Percentiles rank a stretch among this genome's conserved stretches.
Evolutionary conservation across 2,113 vertebrate genomes (phyloP).

Genomic region (Mirza zaza): DNA sequence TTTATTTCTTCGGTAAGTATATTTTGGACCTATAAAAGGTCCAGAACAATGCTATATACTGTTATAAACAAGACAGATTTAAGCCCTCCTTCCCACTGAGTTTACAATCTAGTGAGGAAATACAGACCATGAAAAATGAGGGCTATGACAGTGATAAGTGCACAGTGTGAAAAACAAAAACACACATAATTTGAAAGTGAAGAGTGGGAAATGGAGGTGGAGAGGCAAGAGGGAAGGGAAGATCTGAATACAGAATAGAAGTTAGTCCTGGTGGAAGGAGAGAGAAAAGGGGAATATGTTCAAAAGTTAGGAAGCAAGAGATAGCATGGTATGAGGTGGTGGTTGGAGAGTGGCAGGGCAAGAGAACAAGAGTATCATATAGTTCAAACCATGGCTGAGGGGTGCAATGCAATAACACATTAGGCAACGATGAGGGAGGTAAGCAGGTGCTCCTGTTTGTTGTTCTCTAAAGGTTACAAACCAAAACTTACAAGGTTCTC

Average conservation of each 20-base stretch:
- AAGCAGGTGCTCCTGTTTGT: neutral
- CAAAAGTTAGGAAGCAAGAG: conserved; percentile 15
- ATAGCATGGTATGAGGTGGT: neutral
- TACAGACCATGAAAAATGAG: neutral
- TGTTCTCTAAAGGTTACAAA: neutral
- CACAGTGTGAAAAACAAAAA: neutral
- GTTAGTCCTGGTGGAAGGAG: neutral
- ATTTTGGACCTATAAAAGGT: neutral
- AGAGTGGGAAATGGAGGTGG: neutral
- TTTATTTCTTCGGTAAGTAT: conserved; percentile 27
- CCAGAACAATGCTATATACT: neutral
- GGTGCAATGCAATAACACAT: neutral
- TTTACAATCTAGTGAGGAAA: neutral
- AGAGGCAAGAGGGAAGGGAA: neutral
- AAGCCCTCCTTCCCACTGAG: neutral
- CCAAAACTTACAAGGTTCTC: neutral
- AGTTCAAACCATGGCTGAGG: neutral
- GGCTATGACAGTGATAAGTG: neutral
- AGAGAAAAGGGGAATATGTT: neutral
- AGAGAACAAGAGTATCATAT: neutral
- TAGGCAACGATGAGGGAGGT: neutral
- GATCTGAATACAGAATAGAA: neutral
- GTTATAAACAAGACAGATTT: neutral
- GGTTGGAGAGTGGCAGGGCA: neutral
- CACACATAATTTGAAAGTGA: neutral